Conservation (phyloP, 2,113 vertebrate genomes). For the Baryphthengus martii region DNA sequence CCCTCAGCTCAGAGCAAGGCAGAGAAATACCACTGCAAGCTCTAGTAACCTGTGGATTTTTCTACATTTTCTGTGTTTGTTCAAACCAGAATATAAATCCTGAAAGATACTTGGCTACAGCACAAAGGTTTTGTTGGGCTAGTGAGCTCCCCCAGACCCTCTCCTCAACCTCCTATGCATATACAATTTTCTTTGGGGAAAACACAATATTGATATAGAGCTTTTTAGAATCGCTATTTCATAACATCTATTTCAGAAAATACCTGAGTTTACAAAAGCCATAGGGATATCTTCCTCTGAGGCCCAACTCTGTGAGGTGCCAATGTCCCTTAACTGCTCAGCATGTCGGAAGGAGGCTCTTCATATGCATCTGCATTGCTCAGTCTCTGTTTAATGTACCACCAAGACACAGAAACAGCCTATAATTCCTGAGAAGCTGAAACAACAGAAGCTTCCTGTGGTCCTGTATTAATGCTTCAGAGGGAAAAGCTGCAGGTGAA, state of each 20-base stretch:
- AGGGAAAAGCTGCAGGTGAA: slow-evolving; percentile 52
- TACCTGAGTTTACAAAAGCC: background rate
- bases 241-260: background rate
- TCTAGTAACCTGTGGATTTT: background rate
- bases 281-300: background rate
- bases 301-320: background rate
- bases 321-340: slow-evolving; percentile 24
- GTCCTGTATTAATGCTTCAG: slow-evolving; percentile 26
- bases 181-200: background rate
- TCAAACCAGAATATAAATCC: background rate
- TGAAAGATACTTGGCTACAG: background rate
- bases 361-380: slow-evolving; percentile 7
- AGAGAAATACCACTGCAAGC: background rate
- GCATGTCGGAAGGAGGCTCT: background rate
- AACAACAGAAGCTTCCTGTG: slow-evolving; percentile 51
- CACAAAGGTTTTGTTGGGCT: background rate
- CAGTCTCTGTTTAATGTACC: slow-evolving; percentile 6
- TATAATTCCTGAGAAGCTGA: slow-evolving; percentile 43
- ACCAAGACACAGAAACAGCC: background rate
- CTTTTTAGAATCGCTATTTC: background rate
- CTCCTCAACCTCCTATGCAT: background rate
- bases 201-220: background rate
- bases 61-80: background rate
- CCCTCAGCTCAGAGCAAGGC: background rate
- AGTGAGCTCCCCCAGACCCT: background rate